Base-by-base conservation (phyloP, 2,113 vertebrate species). In the Balaenoptera acutorostrata region DNA sequence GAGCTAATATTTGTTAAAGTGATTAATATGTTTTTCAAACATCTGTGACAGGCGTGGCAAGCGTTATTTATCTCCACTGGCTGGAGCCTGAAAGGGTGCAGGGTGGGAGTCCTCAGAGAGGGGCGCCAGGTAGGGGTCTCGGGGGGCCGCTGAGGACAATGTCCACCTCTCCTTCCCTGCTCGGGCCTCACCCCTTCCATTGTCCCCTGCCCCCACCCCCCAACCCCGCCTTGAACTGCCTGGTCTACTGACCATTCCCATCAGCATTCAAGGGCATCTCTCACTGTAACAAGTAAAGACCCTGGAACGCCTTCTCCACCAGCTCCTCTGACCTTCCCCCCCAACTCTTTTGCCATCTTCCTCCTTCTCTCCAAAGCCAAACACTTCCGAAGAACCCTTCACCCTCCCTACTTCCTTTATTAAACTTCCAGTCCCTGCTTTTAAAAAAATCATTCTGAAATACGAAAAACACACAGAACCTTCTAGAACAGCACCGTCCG, bases 21-120 rank as follows among this genome's bases (percentile, higher is more conserved):
- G 98, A 99, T 98, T 98, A 98, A 98, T 98, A 98, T 98, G 98
- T 98, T 99, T 98, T 98, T 98, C 98, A 98, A 98, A 98, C 97
- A 96, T 93, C 97, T 86, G 93, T 98, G 98, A 98, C 98, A 98
- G 98, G 98, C 81, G 15, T 97, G 98, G 98, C 98, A 98, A 97
- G 97, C 97, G 23, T 96, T 97, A 98, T 98, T 98, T 97, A 97
- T 98, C 98, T 98, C 90, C 1, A 4, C 96, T 88, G 74, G 96
- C 93, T 89, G 94, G 77, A 96, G 97, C 97, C 96, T 95, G 96
- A 95, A 96, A 97, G 97, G 93, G 90, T 52, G 83, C 33, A 12
- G 75, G 78, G 33, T n/a, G 46, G 80, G 55, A 41, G 72, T 49
- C 77, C 84, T 36, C 14, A 0, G 5, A 29, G 49, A 2, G 18